These are phyloP conservation scores for Acrobasis consociella DNA, from an alignment of 2,888 invertebrate genomes.

Conservation along the genomic window DNA sequence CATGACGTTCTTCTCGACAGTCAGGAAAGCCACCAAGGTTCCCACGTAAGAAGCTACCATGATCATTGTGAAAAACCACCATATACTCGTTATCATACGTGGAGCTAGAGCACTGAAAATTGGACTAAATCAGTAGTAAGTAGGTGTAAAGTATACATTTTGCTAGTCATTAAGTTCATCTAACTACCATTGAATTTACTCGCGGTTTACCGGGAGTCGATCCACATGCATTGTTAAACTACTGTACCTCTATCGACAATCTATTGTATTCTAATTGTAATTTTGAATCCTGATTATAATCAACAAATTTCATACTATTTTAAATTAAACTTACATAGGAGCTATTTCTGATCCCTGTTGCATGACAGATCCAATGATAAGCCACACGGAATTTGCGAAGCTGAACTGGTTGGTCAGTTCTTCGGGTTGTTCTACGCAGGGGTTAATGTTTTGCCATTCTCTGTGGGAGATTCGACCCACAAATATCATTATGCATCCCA, in stretches of 20 bases:
- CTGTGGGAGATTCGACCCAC: slow-evolving; percentile 91
- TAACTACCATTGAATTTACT: too few species aligned
- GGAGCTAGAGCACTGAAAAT: slow-evolving; percentile 90
- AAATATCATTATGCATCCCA: slow-evolving; percentile 91
- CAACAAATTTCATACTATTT: too few species aligned
- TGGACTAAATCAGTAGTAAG: slow-evolving; percentile 11
- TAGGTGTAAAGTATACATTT: not conserved
- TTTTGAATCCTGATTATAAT: too few species aligned
- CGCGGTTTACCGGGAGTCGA: too few species aligned
- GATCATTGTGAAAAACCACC: slow-evolving; percentile 96
- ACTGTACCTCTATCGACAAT: too few species aligned
- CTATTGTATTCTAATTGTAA: too few species aligned
- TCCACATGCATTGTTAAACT: too few species aligned
- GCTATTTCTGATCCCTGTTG: slow-evolving; percentile 95
- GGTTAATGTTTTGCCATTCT: slow-evolving; percentile 95
- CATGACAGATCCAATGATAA: slow-evolving; percentile 92
- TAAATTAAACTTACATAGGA: slow-evolving; percentile 84
- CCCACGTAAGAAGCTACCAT: slow-evolving; percentile 95
- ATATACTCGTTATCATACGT: slow-evolving; percentile 91
- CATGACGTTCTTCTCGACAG: slow-evolving; percentile 87
- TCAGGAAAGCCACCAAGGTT: slow-evolving; percentile 94
- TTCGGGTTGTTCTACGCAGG: slow-evolving; percentile 91
- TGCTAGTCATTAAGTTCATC: too few species aligned
- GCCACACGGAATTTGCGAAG: slow-evolving; percentile 94
- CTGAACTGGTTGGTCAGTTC: slow-evolving; percentile 92